Evolutionary conservation across 2,888 invertebrate species (phyloP).

Genomic region (Aethes cnicana): DNA sequence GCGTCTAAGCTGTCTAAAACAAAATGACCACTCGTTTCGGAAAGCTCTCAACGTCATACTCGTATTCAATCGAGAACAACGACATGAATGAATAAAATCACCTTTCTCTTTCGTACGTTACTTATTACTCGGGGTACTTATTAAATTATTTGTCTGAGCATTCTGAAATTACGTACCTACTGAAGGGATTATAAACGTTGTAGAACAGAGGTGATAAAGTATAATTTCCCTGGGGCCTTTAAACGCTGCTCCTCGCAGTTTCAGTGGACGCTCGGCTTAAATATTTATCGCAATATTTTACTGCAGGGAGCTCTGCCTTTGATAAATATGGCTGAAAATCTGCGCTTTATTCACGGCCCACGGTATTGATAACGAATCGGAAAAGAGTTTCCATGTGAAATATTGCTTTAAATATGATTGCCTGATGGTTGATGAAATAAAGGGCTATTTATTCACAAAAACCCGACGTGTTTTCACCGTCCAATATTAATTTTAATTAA

Average conservation of each 20-base stretch:
- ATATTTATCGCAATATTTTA: constrained; percentile 30
- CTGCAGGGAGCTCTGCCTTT: constrained; percentile 21
- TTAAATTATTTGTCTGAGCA: constrained; percentile 26
- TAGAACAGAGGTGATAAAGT: constrained; percentile 31
- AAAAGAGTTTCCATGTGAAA: constrained; percentile 16
- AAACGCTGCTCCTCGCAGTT: constrained; percentile 29
- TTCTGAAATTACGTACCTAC: constrained; percentile 26
- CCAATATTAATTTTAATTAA: neutral
- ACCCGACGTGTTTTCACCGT: neutral
- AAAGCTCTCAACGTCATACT: too few relatives aligned
- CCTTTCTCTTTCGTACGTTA: constrained; percentile 18
- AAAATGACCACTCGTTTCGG: too few relatives aligned
- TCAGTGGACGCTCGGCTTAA: constrained; percentile 28
- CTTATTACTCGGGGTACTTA: constrained; percentile 17
- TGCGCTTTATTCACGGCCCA: constrained; percentile 15
- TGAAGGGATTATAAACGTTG: constrained; percentile 30
- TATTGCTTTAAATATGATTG: constrained; percentile 20
- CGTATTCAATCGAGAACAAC: too few relatives aligned
- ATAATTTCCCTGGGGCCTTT: constrained; percentile 31
- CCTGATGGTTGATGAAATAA: neutral
- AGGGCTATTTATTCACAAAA: neutral
- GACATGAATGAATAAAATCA: too few relatives aligned
- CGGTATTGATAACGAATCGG: constrained; percentile 21
- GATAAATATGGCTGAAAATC: constrained; percentile 28
- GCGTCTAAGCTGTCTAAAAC: too few relatives aligned